Evolutionary conservation across 2,113 vertebrate species (phyloP).

Genomic region (Indri indri): DNA sequence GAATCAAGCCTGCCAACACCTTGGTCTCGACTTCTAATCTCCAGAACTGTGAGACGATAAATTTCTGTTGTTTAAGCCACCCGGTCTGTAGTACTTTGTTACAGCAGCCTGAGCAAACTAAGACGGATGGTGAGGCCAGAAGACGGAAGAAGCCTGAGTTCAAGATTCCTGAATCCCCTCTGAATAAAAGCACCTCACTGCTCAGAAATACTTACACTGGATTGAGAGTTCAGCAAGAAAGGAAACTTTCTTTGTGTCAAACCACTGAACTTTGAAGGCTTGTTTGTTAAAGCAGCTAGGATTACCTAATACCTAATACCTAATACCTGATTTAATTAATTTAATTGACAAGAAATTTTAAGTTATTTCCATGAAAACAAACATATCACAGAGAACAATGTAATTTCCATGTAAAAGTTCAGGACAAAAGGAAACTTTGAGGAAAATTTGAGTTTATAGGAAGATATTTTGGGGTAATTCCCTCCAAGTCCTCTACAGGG

Average conservation of each 20-base stretch:
- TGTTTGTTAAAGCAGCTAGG: neutral
- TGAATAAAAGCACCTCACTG: neutral
- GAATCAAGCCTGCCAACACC: neutral
- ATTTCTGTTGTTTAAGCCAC: neutral
- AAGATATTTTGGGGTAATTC: slow-evolving; percentile 31
- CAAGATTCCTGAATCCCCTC: neutral
- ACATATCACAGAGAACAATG: neutral
- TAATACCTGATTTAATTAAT: neutral
- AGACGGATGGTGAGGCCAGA: neutral
- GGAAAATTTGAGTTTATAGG: slow-evolving; percentile 30
- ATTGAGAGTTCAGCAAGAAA: neutral
- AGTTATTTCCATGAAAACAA: neutral
- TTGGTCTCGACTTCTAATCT: neutral
- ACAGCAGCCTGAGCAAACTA: neutral
- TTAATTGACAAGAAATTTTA: slow-evolving; percentile 41
- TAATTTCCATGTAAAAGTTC: neutral
- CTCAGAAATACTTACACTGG: neutral
- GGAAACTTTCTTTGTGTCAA: neutral
- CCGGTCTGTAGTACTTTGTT: neutral
- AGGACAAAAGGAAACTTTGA: slow-evolving; percentile 23
- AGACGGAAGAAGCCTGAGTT: neutral
- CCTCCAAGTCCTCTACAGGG: neutral
- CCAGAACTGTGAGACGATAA: neutral
- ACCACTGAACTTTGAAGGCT: neutral
- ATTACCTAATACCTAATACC: neutral